A percentile compares a stretch with the other conserved stretches of the same genome.
Conservation (phyloP, 2,797 vertebrate species). For the Notolabrus celidotus region DNA sequence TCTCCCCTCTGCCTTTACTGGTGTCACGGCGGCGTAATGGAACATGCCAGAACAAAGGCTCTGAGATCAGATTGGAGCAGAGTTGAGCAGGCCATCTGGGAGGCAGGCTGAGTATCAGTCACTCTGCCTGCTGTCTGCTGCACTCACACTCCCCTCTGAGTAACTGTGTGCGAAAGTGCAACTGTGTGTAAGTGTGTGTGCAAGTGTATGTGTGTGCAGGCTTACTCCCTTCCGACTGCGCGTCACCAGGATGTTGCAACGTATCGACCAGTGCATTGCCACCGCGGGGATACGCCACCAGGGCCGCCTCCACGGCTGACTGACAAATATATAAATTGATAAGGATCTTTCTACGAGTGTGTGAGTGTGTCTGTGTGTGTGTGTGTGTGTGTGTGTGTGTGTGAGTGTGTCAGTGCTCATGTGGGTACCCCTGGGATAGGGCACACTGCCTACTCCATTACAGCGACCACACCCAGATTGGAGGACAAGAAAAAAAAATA, state of each 20-base stretch:
- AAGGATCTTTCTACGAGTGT: conserved; percentile 41
- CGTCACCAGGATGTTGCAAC: conserved; percentile 60
- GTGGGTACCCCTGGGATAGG: conserved; percentile 50
- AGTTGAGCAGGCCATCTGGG: conserved; percentile 87
- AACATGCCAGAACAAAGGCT: conserved; percentile 87
- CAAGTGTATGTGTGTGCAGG: conserved; percentile 26
- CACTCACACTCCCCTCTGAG: conserved; percentile 77
- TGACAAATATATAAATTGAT: conserved; percentile 70
- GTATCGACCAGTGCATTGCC: conserved; percentile 43
- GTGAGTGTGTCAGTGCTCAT: conserved; percentile 25
- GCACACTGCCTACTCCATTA: conserved; percentile 61
- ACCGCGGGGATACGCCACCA: conserved; percentile 58
- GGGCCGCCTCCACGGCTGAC: conserved; percentile 59
- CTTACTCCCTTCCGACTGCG: conserved; percentile 58
- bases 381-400: conserved; percentile 40
- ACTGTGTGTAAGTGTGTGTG: conserved; percentile 40
- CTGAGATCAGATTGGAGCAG: conserved; percentile 83
- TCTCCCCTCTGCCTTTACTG: conserved; percentile 83
- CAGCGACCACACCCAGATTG: conserved; percentile 92
- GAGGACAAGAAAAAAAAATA: conserved; percentile 76
- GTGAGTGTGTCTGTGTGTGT: conserved; percentile 36
- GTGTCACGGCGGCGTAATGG: conserved; percentile 82
- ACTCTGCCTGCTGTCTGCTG: conserved; percentile 83
- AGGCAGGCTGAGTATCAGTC: conserved; percentile 84
- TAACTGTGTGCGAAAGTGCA: conserved; percentile 67